phyloP scores from a whole-genome alignment of 2,797 vertebrate genomes.

The Rhynchonycteris naso region DNA sequence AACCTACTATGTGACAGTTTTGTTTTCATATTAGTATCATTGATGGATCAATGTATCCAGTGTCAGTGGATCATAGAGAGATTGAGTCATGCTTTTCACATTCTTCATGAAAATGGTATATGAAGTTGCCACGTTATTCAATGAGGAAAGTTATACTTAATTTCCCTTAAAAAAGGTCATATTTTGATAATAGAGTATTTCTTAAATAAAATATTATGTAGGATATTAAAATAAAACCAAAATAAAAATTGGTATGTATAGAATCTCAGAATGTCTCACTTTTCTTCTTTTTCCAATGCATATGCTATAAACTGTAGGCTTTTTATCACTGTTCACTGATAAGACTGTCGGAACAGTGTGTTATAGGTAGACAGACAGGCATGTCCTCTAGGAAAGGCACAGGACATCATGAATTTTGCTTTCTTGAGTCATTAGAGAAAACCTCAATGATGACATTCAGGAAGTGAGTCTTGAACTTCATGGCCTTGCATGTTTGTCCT shows the following conservation, averaged over 20 bases:
- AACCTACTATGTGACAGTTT: not conserved
- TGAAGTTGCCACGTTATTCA: not conserved
- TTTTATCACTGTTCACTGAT: not conserved
- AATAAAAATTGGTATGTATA: not conserved
- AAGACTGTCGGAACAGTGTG: not conserved
- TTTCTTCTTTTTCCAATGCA: not conserved
- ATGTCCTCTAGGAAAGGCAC: not conserved
- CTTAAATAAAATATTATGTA: not conserved
- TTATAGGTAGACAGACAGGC: not conserved
- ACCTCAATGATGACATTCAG: constrained; percentile 50
- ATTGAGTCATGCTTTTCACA: constrained; percentile 16
- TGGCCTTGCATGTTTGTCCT: not conserved
- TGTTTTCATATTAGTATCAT: not conserved
- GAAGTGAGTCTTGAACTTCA: constrained; percentile 53
- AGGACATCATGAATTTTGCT: not conserved
- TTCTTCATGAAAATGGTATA: not conserved
- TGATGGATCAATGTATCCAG: not conserved
- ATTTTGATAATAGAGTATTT: not conserved
- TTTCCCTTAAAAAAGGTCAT: not conserved
- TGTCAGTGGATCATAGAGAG: not conserved
- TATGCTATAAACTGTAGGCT: not conserved
- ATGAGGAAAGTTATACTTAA: not conserved
- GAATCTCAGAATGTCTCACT: not conserved
- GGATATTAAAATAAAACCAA: not conserved
- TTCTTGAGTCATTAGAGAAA: not conserved